phyloP scores from a whole-genome alignment of 2,888 invertebrate species.

The Mycalesis mineus region DNA sequence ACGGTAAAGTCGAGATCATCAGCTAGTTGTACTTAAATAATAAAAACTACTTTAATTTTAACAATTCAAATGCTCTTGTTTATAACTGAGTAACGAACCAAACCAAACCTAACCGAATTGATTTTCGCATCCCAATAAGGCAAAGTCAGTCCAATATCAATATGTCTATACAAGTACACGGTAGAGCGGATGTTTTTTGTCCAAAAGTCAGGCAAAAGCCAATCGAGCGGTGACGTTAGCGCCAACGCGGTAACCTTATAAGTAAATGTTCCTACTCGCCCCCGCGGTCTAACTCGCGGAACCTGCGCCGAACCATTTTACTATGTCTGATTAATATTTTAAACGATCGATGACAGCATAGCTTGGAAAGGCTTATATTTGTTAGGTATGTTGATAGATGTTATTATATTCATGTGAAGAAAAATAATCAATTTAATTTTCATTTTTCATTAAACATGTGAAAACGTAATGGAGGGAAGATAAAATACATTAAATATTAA shows the following conservation, averaged over 20 bases:
- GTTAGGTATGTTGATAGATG: no score
- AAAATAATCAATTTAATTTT: no score
- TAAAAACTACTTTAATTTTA: neutral
- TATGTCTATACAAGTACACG: slow-evolving; percentile 65
- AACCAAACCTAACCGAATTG: slow-evolving; percentile 20
- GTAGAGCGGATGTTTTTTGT: slow-evolving; percentile 50
- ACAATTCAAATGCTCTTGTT: neutral
- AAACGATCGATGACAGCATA: slow-evolving; percentile 42
- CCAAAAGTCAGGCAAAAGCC: slow-evolving; percentile 53
- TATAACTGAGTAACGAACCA: slow-evolving; percentile 19
- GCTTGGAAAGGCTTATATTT: neutral
- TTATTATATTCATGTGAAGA: no score
- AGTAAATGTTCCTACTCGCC: slow-evolving; percentile 72
- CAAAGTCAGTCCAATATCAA: slow-evolving; percentile 47
- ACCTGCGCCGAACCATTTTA: slow-evolving; percentile 50
- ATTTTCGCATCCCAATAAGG: slow-evolving; percentile 34
- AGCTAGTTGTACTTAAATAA: no score
- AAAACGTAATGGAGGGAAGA: no score
- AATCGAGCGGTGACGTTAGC: slow-evolving; percentile 64
- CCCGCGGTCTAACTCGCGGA: slow-evolving; percentile 61
- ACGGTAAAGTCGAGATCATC: no score
- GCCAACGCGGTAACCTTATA: slow-evolving; percentile 56
- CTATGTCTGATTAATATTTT: slow-evolving; percentile 31
- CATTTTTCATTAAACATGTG: no score
- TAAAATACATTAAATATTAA: no score